These are phyloP conservation scores for Anthrax anthrax DNA, from an alignment of 2,888 invertebrate genomes.

Conservation along the genomic window DNA sequence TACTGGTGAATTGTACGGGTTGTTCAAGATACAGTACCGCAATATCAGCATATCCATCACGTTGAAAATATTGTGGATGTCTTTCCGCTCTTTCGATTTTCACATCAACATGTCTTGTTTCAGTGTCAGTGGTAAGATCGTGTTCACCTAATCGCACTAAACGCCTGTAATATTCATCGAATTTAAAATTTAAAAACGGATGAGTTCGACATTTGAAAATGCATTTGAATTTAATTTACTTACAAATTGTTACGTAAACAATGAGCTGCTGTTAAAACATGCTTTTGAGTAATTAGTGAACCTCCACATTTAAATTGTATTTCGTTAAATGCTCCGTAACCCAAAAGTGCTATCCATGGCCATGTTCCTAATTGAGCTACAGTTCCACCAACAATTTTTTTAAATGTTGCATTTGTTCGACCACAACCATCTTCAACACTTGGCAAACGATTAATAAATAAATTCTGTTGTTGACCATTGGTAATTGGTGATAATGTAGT, in stretches of 20 bases:
- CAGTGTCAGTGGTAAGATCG: conserved; percentile 34
- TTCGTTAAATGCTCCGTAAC: conserved; percentile 40
- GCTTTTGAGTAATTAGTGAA: conserved; percentile 32
- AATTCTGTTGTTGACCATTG: neutral
- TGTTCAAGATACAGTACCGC: conserved; percentile 51
- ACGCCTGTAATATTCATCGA: no score
- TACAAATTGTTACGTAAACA: conserved; percentile 13
- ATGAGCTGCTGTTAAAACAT: conserved; percentile 50
- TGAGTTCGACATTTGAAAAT: no score
- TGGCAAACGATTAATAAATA: conserved; percentile 21
- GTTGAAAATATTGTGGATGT: conserved; percentile 22
- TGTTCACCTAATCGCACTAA: conserved; percentile 58
- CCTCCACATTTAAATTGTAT: conserved; percentile 39
- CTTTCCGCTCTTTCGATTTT: neutral
- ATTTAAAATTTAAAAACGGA: no score
- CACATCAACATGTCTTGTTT: conserved; percentile 40
- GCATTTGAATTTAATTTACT: neutral
- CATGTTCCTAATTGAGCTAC: conserved; percentile 36
- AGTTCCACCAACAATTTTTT: conserved; percentile 56
- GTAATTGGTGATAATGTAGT: no score
- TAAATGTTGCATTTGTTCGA: conserved; percentile 41
- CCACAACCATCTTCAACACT: conserved; percentile 46
- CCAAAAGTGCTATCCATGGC: conserved; percentile 67
- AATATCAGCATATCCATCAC: conserved; percentile 57
- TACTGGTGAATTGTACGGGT: conserved; percentile 43